A percentile compares a stretch with the other conserved stretches of the same genome.
phyloP scores from a whole-genome alignment of 2,113 vertebrate species.

The Parus major region DNA sequence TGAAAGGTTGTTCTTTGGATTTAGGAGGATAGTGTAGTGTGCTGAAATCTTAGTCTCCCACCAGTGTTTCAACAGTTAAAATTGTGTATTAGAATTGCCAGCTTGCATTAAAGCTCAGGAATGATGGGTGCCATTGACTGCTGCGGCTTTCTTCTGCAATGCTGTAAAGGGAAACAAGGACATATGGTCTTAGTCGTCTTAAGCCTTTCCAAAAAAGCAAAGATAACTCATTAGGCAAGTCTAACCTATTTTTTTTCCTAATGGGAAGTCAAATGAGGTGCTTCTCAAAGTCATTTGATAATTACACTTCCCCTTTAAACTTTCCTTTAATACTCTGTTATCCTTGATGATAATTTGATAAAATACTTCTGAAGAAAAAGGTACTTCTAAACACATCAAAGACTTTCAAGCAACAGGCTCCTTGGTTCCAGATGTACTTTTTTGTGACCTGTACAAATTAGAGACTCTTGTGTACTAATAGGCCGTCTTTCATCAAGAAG shows the following conservation, averaged over 20 bases:
- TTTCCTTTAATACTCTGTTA: neutral
- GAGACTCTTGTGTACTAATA: neutral
- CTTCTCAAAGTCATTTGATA: neutral
- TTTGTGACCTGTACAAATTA: neutral
- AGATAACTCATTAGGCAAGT: neutral
- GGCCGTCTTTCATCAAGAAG: neutral
- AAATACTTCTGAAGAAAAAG: neutral
- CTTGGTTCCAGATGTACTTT: neutral
- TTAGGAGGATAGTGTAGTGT: neutral
- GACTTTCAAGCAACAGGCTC: neutral
- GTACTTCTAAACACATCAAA: neutral
- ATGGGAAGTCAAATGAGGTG: neutral
- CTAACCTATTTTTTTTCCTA: neutral
- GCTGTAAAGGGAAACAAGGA: neutral
- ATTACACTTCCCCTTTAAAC: neutral
- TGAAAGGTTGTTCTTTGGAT: neutral
- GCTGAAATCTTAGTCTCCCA: neutral
- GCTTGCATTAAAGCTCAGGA: neutral
- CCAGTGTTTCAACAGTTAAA: neutral
- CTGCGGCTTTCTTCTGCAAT: neutral
- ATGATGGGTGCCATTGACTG: accelerated
- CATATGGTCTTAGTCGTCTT: neutral
- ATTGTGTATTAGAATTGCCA: neutral
- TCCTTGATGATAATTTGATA: conserved; percentile 5
- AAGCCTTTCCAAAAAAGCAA: neutral